Evolutionary conservation across 2,113 vertebrate species (phyloP), one percentile per base, ranked within the genome.

Genomic region (Mandrillus leucophaeus): DNA sequence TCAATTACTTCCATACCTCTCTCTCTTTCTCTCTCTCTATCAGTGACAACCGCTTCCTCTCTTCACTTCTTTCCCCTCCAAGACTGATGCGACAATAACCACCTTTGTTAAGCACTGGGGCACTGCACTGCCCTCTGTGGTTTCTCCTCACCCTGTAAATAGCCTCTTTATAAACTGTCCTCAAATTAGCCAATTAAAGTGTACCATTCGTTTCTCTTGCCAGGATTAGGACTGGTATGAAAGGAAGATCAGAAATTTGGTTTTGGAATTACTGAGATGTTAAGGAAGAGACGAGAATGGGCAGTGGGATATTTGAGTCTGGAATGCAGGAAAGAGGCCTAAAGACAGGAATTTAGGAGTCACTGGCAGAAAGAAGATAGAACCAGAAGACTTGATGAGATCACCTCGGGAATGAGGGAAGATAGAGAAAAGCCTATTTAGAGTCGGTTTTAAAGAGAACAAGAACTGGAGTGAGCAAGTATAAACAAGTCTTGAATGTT

Each of bases 111-210:
- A 86, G 38, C 40, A 12, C 45, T 55, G 43, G n/a, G 43, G 32
- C 22, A 27, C 61, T 81, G 25, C n/a, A 35, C 13, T 92, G 25
- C 64, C 10, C 38, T 72, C 75, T 80, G 20, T 84, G 72, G 35
- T 84, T 95, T 95, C 66, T 52, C 40, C 91, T 4, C 11, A 81
- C 20, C 57, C 57, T 81, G 27, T 76, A 95, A 93, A 59, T 92
- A 85, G 25, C 10, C 75, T 50, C 64, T 93, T 81, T 78, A 68
- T 84, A 61, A 73, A 70, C 73, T 88, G 59, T 35, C 52, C 86
- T 88, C 78, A 93, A 61, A 91, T 95, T 88, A 59, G 55, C 66
- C 78, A 52, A 43, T 55, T 66, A 70, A 75, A 61, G 8, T 43
- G 38, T 35, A 6, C 32, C 43, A 38, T 48, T 43, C 89, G 6